Evolutionary conservation across 35 echinoderm and acorn worm species (phyloP), one percentile per base, ranked within the genome.

Genomic region (Patiria miniata): DNA sequence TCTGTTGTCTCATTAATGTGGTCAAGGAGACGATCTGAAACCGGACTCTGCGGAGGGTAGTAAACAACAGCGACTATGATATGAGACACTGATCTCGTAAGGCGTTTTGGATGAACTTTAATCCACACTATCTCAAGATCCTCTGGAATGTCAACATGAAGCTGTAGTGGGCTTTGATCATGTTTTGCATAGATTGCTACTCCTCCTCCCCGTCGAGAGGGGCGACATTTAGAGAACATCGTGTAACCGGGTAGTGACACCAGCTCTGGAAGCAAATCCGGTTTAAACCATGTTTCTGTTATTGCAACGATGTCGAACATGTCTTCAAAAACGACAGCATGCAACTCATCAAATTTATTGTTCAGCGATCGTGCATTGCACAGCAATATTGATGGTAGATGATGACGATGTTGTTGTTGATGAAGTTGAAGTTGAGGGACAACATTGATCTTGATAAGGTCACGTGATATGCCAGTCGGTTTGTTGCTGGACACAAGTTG

Each of bases 71-170:
- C 83, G 57, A 85, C 36, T 16, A 85, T 56, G 14, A 85, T 36
- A 28, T 85, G 58, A 5, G 83, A 85, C 9, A 85, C 61, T 8
- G 83, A 36, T 8, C 83, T 53, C 23, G 83, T 52, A 73, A 85
- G 83, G 34, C 83, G 56, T 69, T 21, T 34, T 0, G 83, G 83
- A 61, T 59, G n/a, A 22, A 85, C 61, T 29, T 85, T 85, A 37
- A 85, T 50, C 83, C 83, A 85, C 33, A 85, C 19, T 33, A 85
- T 50, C 42, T 85, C 83, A 53, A 85, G 59, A 21, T 85, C 83
- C 33, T 18, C 39, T 5, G 83, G 57, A 15, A 85, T 59, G 39
- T 85, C 33, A 69, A 85, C 40, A n/a, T 69, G 1, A 15, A 61
- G 36, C 29, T 34, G 36, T 85, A 65, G 34, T 16, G 83, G 83